Evolutionary conservation across 2,797 vertebrate species (phyloP).

Genomic region (Neosalanx taihuensis): DNA sequence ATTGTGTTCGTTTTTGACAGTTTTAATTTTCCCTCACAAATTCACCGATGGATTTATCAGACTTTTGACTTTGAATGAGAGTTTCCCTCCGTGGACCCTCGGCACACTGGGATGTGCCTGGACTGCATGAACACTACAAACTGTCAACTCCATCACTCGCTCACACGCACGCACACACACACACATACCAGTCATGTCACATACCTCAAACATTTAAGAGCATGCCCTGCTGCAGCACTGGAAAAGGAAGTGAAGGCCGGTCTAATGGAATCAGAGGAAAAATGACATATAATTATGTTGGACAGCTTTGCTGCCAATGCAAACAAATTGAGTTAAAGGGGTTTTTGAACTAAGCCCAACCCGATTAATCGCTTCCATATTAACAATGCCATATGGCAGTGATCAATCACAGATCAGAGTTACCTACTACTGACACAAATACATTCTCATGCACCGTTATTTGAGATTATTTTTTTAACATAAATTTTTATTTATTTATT

Average conservation of each 20-base stretch:
- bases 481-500: constrained; percentile 60
- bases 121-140: constrained; percentile 68
- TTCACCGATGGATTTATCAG: constrained; percentile 52
- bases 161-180: not conserved
- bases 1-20: constrained; percentile 79
- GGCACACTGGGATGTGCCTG: constrained; percentile 49
- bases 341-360: constrained; percentile 68
- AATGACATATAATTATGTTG: constrained; percentile 59
- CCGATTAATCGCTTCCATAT: constrained; percentile 69
- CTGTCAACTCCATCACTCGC: not conserved
- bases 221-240: not conserved
- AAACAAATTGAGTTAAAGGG: constrained; percentile 61
- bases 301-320: constrained; percentile 52
- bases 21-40: constrained; percentile 71
- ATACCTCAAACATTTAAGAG: not conserved
- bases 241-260: constrained; percentile 49
- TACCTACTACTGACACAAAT: constrained; percentile 66
- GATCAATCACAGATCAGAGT: constrained; percentile 67
- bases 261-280: constrained; percentile 68
- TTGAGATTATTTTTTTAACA: constrained; percentile 55
- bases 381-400: constrained; percentile 62
- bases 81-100: constrained; percentile 26
- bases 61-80: constrained; percentile 61
- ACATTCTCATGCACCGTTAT: constrained; percentile 60
- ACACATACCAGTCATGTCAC: not conserved